Evolutionary conservation across 2,888 invertebrate species (phyloP).

Genomic region (Ditula angustiorana): DNA sequence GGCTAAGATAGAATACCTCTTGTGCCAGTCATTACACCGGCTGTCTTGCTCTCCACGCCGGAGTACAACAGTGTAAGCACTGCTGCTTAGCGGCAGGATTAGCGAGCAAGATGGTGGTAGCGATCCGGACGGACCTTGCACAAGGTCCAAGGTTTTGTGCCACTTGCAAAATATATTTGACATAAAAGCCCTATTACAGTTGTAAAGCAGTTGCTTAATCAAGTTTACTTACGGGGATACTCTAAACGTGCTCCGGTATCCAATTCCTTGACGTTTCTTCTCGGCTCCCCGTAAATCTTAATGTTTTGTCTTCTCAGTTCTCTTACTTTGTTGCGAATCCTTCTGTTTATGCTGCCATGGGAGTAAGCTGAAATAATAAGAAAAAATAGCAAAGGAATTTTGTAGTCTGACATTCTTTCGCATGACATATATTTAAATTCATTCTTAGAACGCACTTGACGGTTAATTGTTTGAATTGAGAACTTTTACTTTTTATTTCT

Average conservation of each 20-base stretch:
- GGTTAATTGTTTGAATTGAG: background rate
- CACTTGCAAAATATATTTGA: too few relatives aligned
- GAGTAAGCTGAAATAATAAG: background rate
- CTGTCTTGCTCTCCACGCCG: too few relatives aligned
- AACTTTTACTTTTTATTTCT: background rate
- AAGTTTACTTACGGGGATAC: background rate
- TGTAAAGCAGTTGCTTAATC: too few relatives aligned
- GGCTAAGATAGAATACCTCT: too few relatives aligned
- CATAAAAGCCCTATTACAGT: too few relatives aligned
- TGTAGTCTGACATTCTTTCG: constrained; percentile 5
- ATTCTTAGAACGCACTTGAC: background rate
- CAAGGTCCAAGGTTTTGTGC: too few relatives aligned
- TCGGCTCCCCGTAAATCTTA: background rate
- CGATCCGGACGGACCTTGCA: too few relatives aligned
- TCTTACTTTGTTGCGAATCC: background rate
- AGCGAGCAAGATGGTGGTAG: too few relatives aligned
- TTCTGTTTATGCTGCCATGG: background rate
- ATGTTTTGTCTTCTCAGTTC: background rate
- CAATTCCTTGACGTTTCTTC: background rate
- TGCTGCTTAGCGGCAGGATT: too few relatives aligned
- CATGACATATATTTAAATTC: background rate
- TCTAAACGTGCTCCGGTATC: background rate
- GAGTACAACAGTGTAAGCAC: too few relatives aligned
- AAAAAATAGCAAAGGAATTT: background rate
- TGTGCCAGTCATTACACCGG: too few relatives aligned